Evolutionary conservation across 2,113 vertebrate species (phyloP), one percentile per base, ranked within the genome.

Genomic region (Notothenia rossii): DNA sequence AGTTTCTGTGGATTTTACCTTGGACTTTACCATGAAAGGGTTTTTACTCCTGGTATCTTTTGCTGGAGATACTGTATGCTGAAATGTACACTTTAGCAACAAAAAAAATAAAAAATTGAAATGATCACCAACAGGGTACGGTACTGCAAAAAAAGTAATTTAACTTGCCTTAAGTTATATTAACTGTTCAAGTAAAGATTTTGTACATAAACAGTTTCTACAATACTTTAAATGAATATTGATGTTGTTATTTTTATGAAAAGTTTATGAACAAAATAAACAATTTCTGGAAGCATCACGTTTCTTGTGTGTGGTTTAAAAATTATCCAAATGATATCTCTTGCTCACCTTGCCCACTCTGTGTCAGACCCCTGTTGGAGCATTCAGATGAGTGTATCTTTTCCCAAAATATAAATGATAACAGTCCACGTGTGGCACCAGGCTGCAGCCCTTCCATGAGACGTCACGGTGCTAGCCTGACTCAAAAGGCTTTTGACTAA

Each of bases 241-340:
- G 94, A 96, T 95, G 94, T 95, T 95, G 95, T 95, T 96, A 96
- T 96, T 96, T 96, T 96, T 95, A 95, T 95, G 92, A 95, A 92
- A 95, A 88, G 90, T 95, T 95, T 95, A 95, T 93, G 93, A 95
- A 94, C 93, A 94, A 96, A 96, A 95, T 91, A 89, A 92, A 94
- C 86, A 88, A 86, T 91, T 93, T 94, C 93, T 93, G 84, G 82
- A 91, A 92, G 73, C 83, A 71, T 65, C 58, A 67, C 25, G 72
- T 84, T 80, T 90, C 74, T 84, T 77, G 84, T 90, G 78, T 94
- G 61, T 94, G 64, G 83, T 88, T 84, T 87, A 77, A 13, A 13
- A 69, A 46, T 74, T 36, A 81, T 53, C 17, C 56, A 72, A 72
- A 50, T 40, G 10, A 51, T 25, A 1, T 69, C 12, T 12, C 18